These are phyloP conservation scores for Nymphalis urticae DNA, from an alignment of 2,888 invertebrate species.

Conservation along the genomic window DNA sequence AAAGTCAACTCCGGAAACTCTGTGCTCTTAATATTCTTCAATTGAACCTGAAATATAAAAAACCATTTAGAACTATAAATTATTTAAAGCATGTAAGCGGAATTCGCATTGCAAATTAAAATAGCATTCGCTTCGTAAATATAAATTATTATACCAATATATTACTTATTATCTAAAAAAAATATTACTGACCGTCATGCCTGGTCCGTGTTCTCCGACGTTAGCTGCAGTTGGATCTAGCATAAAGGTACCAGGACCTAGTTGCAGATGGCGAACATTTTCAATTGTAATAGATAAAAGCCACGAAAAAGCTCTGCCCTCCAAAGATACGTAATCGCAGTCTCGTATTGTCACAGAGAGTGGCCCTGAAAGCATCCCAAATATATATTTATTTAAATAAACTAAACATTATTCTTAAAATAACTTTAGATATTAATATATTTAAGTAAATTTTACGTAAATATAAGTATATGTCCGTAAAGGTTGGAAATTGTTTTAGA, in stretches of 20 bases:
- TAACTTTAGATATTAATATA: no score
- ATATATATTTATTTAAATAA: background rate
- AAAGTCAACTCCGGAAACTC: constrained; percentile 84
- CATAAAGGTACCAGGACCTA: constrained; percentile 83
- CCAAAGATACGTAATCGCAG: constrained; percentile 82
- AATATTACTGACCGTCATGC: constrained; percentile 69
- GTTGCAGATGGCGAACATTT: constrained; percentile 79
- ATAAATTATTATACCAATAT: no score
- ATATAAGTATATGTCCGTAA: background rate
- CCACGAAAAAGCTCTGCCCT: constrained; percentile 85
- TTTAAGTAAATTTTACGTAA: no score
- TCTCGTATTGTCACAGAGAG: constrained; percentile 82
- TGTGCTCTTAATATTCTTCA: constrained; percentile 82
- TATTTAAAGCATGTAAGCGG: background rate
- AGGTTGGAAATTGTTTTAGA: constrained; percentile 17
- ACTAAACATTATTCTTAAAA: background rate
- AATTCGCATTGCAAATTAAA: constrained; percentile 24
- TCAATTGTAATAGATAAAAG: constrained; percentile 82
- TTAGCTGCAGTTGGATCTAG: constrained; percentile 82
- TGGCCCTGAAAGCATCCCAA: constrained; percentile 75
- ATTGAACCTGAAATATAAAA: constrained; percentile 80
- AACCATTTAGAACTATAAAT: constrained; percentile 1
- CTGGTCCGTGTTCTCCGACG: constrained; percentile 85
- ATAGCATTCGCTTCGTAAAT: constrained; percentile 15
- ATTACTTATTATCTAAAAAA: background rate